These are phyloP conservation scores for Gadus macrocephalus DNA, from an alignment of 2,113 vertebrate species.

Conservation along the genomic window DNA sequence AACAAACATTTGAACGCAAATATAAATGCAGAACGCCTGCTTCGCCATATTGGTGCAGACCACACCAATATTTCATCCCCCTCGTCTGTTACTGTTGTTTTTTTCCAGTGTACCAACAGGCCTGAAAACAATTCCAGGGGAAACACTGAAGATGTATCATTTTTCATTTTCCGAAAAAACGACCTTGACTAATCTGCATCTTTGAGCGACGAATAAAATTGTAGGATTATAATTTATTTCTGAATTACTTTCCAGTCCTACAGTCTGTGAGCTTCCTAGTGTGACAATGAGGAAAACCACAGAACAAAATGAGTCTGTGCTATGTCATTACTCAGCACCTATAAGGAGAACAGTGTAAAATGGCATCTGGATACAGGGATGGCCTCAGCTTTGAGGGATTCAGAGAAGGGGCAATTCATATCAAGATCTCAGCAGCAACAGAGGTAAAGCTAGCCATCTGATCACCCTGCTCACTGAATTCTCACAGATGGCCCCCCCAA, in stretches of 20 bases:
- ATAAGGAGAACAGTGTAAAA: slow-evolving; percentile 28
- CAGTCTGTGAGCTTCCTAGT: background rate
- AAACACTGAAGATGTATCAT: no score
- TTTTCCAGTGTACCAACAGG: no score
- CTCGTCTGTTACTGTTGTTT: no score
- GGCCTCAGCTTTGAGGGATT: slow-evolving; percentile 27
- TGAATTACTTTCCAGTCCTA: background rate
- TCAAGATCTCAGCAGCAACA: slow-evolving; percentile 24
- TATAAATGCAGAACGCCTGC: no score
- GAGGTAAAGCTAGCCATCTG: slow-evolving; percentile 54
- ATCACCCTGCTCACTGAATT: slow-evolving; percentile 37
- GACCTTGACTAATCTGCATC: no score
- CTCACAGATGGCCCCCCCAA: slow-evolving; percentile 64
- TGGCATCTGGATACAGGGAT: slow-evolving; percentile 35
- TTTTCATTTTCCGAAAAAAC: no score
- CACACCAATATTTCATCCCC: no score
- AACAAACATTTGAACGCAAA: no score
- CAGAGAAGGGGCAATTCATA: slow-evolving; percentile 24
- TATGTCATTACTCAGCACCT: slow-evolving; percentile 28
- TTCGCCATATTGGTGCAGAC: no score
- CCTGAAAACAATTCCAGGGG: no score
- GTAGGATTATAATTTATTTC: no score
- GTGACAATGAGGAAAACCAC: background rate
- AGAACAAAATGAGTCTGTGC: slow-evolving; percentile 14
- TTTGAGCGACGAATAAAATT: no score